These are phyloP conservation scores for Meta bourneti DNA, from an alignment of 2,888 invertebrate genomes.

Conservation along the genomic window DNA sequence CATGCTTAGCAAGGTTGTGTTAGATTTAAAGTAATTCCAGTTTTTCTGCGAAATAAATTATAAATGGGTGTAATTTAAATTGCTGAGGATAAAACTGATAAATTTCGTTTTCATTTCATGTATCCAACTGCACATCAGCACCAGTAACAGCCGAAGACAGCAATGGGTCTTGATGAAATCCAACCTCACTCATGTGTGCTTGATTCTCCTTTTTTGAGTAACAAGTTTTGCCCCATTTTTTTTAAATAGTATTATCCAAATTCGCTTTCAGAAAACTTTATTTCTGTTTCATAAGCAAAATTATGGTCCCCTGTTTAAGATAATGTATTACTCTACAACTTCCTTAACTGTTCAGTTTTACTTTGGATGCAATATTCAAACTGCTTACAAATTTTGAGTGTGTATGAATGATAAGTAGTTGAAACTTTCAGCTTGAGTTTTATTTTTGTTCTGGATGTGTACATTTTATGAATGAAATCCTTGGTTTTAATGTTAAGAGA, in stretches of 20 bases:
- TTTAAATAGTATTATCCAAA: conserved; percentile 12
- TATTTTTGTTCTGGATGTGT: conserved; percentile 35
- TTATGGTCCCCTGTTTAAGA: no score
- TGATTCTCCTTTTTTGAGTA: conserved; percentile 72
- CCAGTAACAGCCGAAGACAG: conserved; percentile 71
- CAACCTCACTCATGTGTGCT: conserved; percentile 76
- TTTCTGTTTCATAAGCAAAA: background rate
- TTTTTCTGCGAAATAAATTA: conserved; percentile 58
- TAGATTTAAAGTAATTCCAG: conserved; percentile 39
- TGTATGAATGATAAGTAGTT: conserved; percentile 30
- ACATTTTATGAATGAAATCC: conserved; percentile 22
- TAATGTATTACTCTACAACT: background rate
- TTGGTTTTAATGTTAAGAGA: background rate
- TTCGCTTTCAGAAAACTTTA: conserved; percentile 6
- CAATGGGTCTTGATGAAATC: conserved; percentile 70
- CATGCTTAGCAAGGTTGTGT: conserved; percentile 55
- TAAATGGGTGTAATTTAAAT: conserved; percentile 66
- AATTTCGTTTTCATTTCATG: conserved; percentile 76
- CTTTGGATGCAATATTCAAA: background rate
- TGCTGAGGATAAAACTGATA: conserved; percentile 70
- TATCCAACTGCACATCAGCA: conserved; percentile 72
- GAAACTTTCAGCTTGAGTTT: conserved; percentile 14
- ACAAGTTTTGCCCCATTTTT: conserved; percentile 48
- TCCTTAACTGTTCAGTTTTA: conserved; percentile 7
- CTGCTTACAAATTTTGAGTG: conserved; percentile 27